Conservation (phyloP, 2,797 vertebrate genomes). For the Lemur catta region DNA sequence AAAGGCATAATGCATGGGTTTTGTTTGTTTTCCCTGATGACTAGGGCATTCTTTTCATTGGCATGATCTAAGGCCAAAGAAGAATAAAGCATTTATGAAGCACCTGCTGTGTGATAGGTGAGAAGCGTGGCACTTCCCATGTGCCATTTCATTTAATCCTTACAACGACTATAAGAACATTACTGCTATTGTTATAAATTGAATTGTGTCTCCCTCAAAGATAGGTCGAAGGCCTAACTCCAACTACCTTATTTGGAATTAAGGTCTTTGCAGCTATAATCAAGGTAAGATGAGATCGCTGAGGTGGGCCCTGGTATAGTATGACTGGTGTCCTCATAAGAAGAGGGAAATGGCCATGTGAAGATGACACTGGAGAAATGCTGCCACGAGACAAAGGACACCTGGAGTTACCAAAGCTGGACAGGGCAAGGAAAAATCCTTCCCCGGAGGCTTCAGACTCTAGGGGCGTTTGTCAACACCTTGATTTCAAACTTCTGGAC, state of each 20-base stretch:
- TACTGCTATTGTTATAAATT: background rate
- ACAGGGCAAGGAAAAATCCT: background rate
- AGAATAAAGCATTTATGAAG: background rate
- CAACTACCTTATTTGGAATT: background rate
- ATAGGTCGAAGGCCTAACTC: background rate
- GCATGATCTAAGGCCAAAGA: background rate
- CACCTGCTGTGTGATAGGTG: background rate
- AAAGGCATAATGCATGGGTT: background rate
- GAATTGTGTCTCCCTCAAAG: background rate
- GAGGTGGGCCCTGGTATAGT: background rate
- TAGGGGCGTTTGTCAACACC: background rate
- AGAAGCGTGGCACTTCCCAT: background rate
- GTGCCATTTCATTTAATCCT: background rate
- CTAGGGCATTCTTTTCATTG: background rate
- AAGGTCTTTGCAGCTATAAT: background rate
- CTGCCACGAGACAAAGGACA: background rate
- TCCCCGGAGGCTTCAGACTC: background rate
- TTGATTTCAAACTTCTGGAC: background rate
- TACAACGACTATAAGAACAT: background rate
- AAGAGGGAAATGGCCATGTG: background rate
- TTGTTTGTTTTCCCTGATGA: background rate
- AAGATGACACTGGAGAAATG: background rate
- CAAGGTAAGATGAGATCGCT: slow-evolving; percentile 13
- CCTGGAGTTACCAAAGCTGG: background rate
- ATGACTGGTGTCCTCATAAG: background rate